phyloP scores from a whole-genome alignment of 2,888 invertebrate genomes.

The Lypha dubia region DNA sequence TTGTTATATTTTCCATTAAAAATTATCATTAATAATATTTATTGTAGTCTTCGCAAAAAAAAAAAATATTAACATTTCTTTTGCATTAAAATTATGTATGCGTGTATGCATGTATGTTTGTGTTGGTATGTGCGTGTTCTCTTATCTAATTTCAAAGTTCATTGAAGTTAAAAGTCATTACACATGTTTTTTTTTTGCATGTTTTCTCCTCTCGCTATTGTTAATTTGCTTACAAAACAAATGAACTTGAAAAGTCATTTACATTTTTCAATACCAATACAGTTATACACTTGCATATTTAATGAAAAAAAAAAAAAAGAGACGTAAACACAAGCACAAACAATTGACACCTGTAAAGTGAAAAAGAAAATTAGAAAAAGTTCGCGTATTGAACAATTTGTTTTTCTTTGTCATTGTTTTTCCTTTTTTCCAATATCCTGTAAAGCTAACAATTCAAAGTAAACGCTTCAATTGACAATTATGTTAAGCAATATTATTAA shows the following conservation, averaged over 20 bases:
- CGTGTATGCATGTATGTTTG: neutral
- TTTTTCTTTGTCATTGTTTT: neutral
- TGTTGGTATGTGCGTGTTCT: neutral
- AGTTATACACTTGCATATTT: neutral
- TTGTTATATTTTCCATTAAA: neutral
- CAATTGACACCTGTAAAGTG: constrained; percentile 58
- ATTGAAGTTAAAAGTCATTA: constrained; percentile 69
- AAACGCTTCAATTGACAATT: constrained; percentile 74
- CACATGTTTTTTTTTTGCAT: constrained; percentile 59
- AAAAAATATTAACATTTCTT: neutral
- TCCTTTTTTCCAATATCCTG: constrained; percentile 52
- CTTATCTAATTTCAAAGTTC: constrained; percentile 72
- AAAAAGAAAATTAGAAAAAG: constrained; percentile 33
- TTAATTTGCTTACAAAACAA: constrained; percentile 13
- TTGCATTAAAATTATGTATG: neutral
- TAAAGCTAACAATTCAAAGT: constrained; percentile 51
- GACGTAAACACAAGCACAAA: constrained; percentile 14
- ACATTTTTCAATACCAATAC: constrained; percentile 2
- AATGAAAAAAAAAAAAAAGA: no score
- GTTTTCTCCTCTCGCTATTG: neutral
- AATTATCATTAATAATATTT: neutral
- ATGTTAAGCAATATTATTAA: constrained; percentile 74
- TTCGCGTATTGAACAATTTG: constrained; percentile 30
- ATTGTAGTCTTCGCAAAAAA: neutral
- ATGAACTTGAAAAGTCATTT: constrained; percentile 57